These are phyloP conservation scores for Hylomyscus alleni DNA, from an alignment of 2,797 vertebrate species.

Conservation along the genomic window DNA sequence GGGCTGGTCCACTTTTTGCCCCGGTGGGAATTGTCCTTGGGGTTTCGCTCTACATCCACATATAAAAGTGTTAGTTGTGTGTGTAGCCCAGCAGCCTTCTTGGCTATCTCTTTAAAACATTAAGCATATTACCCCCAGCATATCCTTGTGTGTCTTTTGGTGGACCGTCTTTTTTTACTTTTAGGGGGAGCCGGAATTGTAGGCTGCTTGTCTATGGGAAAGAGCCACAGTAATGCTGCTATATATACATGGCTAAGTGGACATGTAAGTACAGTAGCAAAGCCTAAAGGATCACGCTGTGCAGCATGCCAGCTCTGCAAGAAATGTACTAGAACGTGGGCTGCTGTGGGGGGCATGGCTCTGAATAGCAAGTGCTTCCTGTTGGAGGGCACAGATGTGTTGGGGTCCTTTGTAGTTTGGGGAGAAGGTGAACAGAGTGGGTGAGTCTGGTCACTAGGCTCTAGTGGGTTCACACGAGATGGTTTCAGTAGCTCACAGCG, in stretches of 20 bases:
- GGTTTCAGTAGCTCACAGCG: rapidly evolving
- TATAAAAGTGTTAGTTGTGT: slow-evolving; percentile 60
- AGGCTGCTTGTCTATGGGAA: background rate
- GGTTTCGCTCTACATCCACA: slow-evolving; percentile 52
- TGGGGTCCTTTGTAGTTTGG: rapidly evolving
- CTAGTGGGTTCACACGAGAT: rapidly evolving
- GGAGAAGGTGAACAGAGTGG: rapidly evolving
- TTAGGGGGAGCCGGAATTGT: background rate
- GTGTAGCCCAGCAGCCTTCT: background rate
- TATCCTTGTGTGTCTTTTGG: background rate
- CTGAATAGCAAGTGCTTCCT: background rate
- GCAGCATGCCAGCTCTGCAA: rapidly evolving
- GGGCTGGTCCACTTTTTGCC: slow-evolving; percentile 60
- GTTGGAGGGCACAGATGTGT: rapidly evolving
- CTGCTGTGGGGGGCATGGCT: rapidly evolving
- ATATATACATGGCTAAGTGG: rapidly evolving
- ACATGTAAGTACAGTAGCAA: rapidly evolving
- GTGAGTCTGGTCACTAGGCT: background rate
- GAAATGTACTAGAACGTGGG: rapidly evolving
- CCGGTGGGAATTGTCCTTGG: slow-evolving; percentile 4
- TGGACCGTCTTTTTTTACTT: background rate
- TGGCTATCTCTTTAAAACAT: slow-evolving; percentile 64
- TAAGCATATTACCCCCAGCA: background rate
- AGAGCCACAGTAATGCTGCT: rapidly evolving
- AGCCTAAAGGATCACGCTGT: rapidly evolving